Conservation (phyloP, 2,888 invertebrate species). For the Ashinkailepas kermadecensis region DNA sequence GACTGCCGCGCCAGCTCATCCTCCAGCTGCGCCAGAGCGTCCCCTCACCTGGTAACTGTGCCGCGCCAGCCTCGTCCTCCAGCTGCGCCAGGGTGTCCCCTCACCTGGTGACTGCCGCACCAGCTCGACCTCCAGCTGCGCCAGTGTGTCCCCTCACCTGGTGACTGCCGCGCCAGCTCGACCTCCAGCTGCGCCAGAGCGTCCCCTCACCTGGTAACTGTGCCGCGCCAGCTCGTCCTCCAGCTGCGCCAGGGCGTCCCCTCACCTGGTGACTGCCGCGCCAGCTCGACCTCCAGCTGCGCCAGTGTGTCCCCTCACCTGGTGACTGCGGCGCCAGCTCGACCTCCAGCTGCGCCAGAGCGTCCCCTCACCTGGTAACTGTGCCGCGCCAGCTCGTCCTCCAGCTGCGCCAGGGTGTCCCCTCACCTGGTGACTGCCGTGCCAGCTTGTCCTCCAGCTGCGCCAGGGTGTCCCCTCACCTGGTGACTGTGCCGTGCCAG, state of each 20-base stretch:
- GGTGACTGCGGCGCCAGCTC: neutral
- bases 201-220: neutral
- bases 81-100: neutral
- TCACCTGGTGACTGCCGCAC: neutral
- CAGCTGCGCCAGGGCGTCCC: neutral
- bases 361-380: neutral
- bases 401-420: slow-evolving; percentile 43
- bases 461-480: neutral
- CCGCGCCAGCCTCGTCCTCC: neutral
- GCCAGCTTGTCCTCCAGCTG: neutral
- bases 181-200: neutral
- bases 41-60: neutral
- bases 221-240: neutral
- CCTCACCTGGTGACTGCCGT: neutral
- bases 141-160: neutral
- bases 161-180: neutral
- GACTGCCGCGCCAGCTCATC: neutral
- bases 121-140: neutral
- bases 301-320: neutral
- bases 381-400: slow-evolving; percentile 59
- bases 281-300: neutral
- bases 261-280: neutral
- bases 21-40: neutral
- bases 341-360: neutral
- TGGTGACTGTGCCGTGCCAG: neutral